Evolutionary conservation across 2,113 vertebrate species (phyloP).

Genomic region (Cricetomys ansorgei): DNA sequence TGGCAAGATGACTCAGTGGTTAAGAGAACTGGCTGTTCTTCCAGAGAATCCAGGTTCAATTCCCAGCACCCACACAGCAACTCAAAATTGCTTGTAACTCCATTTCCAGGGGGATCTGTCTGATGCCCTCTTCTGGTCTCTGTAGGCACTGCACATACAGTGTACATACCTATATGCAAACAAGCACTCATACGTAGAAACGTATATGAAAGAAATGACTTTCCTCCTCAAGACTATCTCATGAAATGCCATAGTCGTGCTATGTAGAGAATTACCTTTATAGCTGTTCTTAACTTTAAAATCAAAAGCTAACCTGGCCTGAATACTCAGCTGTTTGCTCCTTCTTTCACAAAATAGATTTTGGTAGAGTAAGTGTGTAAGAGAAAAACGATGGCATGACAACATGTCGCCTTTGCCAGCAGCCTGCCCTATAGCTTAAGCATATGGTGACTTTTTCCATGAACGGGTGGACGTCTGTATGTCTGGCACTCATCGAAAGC

Average conservation of each 20-base stretch:
- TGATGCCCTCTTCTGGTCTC: background rate
- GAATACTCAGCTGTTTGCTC: background rate
- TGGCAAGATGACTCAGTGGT: background rate
- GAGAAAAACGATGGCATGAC: background rate
- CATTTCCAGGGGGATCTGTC: background rate
- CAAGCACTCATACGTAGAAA: background rate
- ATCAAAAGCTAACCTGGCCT: background rate
- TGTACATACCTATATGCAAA: background rate
- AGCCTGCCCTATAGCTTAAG: background rate
- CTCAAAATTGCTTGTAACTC: background rate
- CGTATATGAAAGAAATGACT: background rate
- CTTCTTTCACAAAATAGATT: background rate
- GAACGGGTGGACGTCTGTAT: background rate
- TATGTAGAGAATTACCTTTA: background rate
- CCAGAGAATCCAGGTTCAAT: background rate
- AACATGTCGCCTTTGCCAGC: constrained; percentile 8
- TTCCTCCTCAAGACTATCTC: background rate
- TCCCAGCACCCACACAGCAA: too few species aligned
- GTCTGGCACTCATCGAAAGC: background rate
- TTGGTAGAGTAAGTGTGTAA: background rate
- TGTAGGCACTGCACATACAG: background rate
- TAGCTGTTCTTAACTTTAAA: background rate
- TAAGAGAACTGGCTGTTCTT: background rate
- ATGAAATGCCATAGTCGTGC: background rate
- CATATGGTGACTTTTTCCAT: background rate